These are phyloP conservation scores for Muschampia plurimacula DNA, from an alignment of 2,888 invertebrate species.

Conservation along the genomic window DNA sequence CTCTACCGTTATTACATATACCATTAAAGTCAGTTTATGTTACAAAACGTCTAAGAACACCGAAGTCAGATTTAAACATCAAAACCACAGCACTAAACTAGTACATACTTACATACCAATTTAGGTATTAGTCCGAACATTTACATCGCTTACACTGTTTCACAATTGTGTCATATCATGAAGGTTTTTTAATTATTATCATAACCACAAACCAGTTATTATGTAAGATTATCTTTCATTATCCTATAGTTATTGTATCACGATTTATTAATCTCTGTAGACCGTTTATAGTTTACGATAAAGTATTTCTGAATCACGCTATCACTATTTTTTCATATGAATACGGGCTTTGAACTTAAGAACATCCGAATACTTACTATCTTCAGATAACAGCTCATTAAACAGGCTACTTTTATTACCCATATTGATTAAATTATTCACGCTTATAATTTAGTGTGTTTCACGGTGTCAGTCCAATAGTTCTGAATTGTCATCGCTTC, in stretches of 20 bases:
- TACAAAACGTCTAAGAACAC: slow-evolving; percentile 10
- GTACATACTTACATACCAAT: slow-evolving; percentile 3
- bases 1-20: background rate
- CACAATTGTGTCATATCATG: background rate
- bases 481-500: slow-evolving; percentile 98
- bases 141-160: background rate
- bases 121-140: background rate
- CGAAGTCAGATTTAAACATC: slow-evolving; percentile 15
- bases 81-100: slow-evolving; percentile 15
- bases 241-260: background rate
- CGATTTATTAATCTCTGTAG: background rate
- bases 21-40: slow-evolving; percentile 1
- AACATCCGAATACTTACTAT: background rate
- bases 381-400: background rate
- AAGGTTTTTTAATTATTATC: too few relatives aligned
- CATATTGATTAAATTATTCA: background rate
- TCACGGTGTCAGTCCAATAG: slow-evolving; percentile 96
- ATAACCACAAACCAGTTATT: too few relatives aligned
- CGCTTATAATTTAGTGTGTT: slow-evolving; percentile 93
- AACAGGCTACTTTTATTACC: background rate
- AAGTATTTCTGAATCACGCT: slow-evolving; percentile 14
- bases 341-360: slow-evolving; percentile 43
- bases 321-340: slow-evolving; percentile 3
- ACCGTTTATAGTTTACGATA: background rate
- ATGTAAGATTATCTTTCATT: slow-evolving; percentile 3